phyloP scores from a whole-genome alignment of 2,888 invertebrate species.

The Callosobruchus maculatus region DNA sequence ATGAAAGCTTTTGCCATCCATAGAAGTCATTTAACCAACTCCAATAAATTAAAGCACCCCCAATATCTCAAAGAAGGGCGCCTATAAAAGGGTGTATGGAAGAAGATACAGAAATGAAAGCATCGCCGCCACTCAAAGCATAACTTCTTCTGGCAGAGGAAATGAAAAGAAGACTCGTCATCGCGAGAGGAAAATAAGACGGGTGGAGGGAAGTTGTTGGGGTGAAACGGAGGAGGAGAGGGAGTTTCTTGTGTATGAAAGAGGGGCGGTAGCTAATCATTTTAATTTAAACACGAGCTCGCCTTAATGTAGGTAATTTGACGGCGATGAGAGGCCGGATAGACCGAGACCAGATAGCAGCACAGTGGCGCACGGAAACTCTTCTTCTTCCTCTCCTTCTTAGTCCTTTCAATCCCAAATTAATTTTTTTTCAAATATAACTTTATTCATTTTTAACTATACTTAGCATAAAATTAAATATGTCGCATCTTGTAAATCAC shows the following conservation, averaged over 20 bases:
- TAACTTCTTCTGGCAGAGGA: neutral
- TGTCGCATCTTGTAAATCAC: too few species aligned
- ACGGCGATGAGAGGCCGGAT: neutral
- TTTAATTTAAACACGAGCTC: conserved; percentile 33
- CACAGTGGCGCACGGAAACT: neutral
- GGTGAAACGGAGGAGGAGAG: neutral
- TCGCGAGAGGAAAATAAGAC: neutral
- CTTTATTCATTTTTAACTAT: too few species aligned
- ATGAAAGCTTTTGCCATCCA: neutral
- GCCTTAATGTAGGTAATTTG: conserved; percentile 34
- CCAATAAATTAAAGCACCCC: neutral
- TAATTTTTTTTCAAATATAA: too few species aligned
- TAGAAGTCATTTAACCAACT: neutral
- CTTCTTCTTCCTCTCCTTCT: too few species aligned
- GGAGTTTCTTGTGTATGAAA: neutral
- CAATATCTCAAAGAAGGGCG: neutral
- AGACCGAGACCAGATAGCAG: neutral
- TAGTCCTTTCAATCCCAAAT: too few species aligned
- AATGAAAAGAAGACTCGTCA: neutral
- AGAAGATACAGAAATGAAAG: neutral
- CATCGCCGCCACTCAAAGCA: neutral
- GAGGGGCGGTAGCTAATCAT: conserved; percentile 25
- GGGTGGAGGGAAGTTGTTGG: neutral
- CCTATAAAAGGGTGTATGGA: neutral
- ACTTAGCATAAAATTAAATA: too few species aligned